phyloP scores from a whole-genome alignment of 2,113 vertebrate genomes.

The Hippocampus abdominalis region DNA sequence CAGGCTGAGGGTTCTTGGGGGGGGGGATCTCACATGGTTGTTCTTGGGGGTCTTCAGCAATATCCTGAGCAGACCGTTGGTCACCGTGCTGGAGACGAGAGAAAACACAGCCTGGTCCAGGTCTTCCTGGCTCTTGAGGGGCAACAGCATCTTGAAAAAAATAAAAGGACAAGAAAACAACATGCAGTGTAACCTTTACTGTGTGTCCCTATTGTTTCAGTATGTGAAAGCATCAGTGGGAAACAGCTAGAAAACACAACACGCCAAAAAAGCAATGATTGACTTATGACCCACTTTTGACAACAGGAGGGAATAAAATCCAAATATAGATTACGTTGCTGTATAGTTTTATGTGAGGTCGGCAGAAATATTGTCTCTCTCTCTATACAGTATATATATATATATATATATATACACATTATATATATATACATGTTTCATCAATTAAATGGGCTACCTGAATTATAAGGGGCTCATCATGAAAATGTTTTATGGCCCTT shows the following conservation, averaged over 20 bases:
- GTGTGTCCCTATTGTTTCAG: slow-evolving; percentile 24
- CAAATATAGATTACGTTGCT: too few species aligned
- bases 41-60: slow-evolving; percentile 84
- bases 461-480: too few species aligned
- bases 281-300: background rate
- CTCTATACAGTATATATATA: too few species aligned
- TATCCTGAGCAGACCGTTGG: slow-evolving; percentile 81
- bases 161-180: slow-evolving; percentile 3
- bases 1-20: background rate
- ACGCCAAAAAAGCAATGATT: background rate
- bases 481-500: too few species aligned
- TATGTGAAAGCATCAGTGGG: slow-evolving; percentile 3
- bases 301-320: background rate
- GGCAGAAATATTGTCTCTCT: too few species aligned
- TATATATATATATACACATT: too few species aligned
- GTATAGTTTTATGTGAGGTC: too few species aligned
- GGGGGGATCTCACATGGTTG: slow-evolving; percentile 75
- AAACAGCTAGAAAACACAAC: background rate
- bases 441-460: too few species aligned
- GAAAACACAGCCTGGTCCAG: slow-evolving; percentile 81
- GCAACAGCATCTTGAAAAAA: slow-evolving; percentile 77
- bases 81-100: slow-evolving; percentile 73
- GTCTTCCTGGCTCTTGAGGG: slow-evolving; percentile 87
- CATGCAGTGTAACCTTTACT: slow-evolving; percentile 22
- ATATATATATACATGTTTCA: too few species aligned